Evolutionary conservation across 2,888 invertebrate genomes (phyloP).

Genomic region (Trichopria drosophilae): DNA sequence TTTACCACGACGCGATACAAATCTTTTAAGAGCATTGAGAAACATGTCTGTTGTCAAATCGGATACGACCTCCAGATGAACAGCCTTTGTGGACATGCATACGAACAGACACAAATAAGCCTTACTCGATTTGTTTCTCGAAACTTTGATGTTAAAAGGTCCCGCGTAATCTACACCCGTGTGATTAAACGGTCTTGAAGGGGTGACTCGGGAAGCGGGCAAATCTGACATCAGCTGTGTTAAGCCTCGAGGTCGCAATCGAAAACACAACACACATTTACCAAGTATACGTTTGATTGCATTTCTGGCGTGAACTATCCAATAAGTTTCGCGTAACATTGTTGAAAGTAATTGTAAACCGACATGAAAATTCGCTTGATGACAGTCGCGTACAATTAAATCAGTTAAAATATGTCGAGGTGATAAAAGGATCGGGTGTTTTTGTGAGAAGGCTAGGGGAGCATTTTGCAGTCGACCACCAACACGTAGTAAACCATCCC

Average conservation of each 20-base stretch:
- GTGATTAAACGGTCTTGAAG: slow-evolving; percentile 29
- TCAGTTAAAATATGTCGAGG: neutral
- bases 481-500: slow-evolving; percentile 38
- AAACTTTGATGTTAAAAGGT: slow-evolving; percentile 31
- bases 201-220: slow-evolving; percentile 33
- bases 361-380: slow-evolving; percentile 26
- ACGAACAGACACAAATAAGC: slow-evolving; percentile 34
- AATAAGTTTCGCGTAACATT: slow-evolving; percentile 32
- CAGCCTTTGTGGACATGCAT: slow-evolving; percentile 37
- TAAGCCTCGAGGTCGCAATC: slow-evolving; percentile 25
- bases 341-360: slow-evolving; percentile 34
- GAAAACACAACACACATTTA: slow-evolving; percentile 32
- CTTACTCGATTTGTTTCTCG: slow-evolving; percentile 31
- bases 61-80: slow-evolving; percentile 41
- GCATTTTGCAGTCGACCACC: slow-evolving; percentile 41
- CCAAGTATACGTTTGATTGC: slow-evolving; percentile 26
- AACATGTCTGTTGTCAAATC: slow-evolving; percentile 38
- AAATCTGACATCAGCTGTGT: slow-evolving; percentile 39
- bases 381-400: slow-evolving; percentile 9
- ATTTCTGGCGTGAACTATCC: slow-evolving; percentile 35
- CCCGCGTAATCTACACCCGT: slow-evolving; percentile 40
- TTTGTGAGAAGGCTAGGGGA: slow-evolving; percentile 7
- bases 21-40: slow-evolving; percentile 36
- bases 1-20: slow-evolving; percentile 37
- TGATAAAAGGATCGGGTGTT: neutral